Conservation (phyloP, 2,113 vertebrate species). For the Onychostruthus taczanowskii region DNA sequence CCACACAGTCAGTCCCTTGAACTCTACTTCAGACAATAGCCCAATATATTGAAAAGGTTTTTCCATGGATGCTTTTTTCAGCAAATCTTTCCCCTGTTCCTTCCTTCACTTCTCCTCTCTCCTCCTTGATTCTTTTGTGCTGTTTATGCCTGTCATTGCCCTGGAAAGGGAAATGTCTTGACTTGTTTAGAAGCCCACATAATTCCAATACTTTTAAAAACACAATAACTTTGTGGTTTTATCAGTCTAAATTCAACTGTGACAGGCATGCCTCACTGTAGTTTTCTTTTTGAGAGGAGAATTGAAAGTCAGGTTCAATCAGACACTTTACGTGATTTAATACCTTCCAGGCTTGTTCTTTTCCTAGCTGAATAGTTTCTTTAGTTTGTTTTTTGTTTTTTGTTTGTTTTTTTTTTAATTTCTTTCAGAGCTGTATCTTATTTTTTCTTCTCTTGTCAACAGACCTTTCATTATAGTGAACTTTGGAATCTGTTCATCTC, state of each 20-base stretch:
- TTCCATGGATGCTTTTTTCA: background rate
- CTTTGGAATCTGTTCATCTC: background rate
- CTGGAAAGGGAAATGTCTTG: background rate
- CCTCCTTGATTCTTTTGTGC: background rate
- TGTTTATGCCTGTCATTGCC: background rate
- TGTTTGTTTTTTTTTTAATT: background rate
- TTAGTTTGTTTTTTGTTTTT: background rate
- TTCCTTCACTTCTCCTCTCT: background rate
- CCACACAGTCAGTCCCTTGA: background rate
- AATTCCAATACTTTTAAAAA: background rate
- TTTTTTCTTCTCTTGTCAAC: background rate
- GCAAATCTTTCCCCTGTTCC: background rate
- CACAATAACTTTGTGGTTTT: background rate
- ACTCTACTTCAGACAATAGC: background rate
- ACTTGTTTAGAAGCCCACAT: background rate
- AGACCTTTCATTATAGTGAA: background rate
- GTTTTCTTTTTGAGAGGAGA: background rate
- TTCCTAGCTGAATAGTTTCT: background rate
- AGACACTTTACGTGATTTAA: background rate
- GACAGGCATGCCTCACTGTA: background rate
- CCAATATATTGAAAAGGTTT: background rate
- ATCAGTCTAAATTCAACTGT: background rate
- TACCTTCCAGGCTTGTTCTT: background rate
- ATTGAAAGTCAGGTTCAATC: background rate
- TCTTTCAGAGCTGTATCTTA: background rate